These are phyloP conservation scores for Merops nubicus DNA, from an alignment of 2,113 vertebrate genomes.

Conservation along the genomic window DNA sequence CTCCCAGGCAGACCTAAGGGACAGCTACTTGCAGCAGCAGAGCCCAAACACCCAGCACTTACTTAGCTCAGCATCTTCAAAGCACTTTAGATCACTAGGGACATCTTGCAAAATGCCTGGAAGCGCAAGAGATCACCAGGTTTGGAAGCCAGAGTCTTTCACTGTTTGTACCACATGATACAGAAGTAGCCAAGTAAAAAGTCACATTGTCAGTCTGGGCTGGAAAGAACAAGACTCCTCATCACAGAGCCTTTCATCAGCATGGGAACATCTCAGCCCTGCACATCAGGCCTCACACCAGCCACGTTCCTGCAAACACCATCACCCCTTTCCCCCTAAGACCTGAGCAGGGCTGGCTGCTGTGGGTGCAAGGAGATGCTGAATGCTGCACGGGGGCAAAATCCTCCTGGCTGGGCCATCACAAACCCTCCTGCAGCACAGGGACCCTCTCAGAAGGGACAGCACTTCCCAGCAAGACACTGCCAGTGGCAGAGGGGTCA, in stretches of 20 bases:
- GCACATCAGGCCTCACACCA: too few relatives aligned
- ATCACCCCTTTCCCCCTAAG: too few relatives aligned
- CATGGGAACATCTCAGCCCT: too few relatives aligned
- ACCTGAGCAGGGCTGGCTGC: too few relatives aligned
- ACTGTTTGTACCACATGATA: fast-evolving
- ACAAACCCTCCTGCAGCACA: too few relatives aligned
- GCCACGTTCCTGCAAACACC: too few relatives aligned
- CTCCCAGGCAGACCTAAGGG: background rate
- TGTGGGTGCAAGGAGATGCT: too few relatives aligned
- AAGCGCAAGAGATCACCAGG: background rate
- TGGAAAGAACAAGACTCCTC: background rate
- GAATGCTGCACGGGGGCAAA: background rate
- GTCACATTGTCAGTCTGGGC: fast-evolving
- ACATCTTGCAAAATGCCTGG: background rate
- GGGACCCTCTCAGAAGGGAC: too few relatives aligned
- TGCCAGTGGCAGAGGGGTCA: background rate
- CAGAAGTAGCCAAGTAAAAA: background rate
- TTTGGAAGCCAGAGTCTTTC: background rate
- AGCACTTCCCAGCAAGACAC: background rate
- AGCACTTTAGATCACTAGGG: background rate
- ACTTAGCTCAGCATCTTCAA: background rate
- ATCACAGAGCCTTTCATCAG: fast-evolving
- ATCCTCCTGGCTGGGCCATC: too few relatives aligned
- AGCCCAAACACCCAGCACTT: fast-evolving
- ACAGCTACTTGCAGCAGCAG: background rate